Percentiles rank a stretch among this genome's conserved stretches.
phyloP scores from a whole-genome alignment of 2,888 invertebrate species.

The Stenotaenia linearis region DNA sequence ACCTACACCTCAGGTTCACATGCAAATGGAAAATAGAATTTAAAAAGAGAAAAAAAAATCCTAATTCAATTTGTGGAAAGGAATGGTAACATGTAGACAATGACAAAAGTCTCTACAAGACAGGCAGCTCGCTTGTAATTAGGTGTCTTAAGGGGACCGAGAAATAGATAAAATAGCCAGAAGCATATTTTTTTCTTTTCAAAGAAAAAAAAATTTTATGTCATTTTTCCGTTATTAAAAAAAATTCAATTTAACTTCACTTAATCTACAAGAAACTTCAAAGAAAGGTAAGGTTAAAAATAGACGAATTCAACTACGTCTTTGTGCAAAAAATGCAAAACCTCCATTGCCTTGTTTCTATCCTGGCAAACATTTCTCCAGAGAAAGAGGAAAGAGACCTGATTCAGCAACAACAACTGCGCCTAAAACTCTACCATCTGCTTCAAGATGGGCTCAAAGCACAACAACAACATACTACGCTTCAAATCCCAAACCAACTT shows the following conservation, averaged over 20 bases:
- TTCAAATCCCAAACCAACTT: slow-evolving; percentile 14
- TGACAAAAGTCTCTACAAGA: neutral
- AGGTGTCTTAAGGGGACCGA: neutral
- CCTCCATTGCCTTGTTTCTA: neutral
- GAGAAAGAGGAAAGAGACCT: neutral
- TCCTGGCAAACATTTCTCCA: neutral
- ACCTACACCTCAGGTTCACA: neutral
- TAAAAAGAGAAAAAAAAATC: neutral
- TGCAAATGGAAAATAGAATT: neutral
- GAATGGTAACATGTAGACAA: neutral
- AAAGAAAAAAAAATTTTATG: neutral
- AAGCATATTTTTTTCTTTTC: neutral
- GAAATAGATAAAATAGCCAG: neutral
- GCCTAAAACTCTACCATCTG: slow-evolving; percentile 6
- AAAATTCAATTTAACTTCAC: too few relatives aligned
- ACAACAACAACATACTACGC: neutral
- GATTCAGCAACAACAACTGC: slow-evolving; percentile 5
- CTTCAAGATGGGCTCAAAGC: slow-evolving; percentile 19
- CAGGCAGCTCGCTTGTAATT: neutral
- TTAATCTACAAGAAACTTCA: neutral
- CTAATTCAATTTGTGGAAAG: slow-evolving; percentile 15
- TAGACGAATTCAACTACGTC: neutral
- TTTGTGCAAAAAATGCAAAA: neutral
- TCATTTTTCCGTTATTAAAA: neutral
- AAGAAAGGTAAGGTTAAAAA: neutral